Percentiles rank a stretch among this genome's conserved stretches.
These are phyloP conservation scores for Odontocerum albicorne DNA, from an alignment of 2,888 invertebrate species.

Conservation along the genomic window DNA sequence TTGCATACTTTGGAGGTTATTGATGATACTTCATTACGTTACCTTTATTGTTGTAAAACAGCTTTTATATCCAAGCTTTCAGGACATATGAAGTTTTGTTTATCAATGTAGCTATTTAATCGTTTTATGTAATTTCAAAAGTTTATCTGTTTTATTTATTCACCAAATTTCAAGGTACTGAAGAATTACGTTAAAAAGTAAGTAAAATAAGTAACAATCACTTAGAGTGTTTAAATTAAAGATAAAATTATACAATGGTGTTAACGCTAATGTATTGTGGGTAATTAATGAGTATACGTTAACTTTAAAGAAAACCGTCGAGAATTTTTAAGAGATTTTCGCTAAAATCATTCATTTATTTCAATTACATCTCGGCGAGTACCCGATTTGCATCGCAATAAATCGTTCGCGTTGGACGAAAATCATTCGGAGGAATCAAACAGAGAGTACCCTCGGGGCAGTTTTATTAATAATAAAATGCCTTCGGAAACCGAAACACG, in stretches of 20 bases:
- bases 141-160: not conserved
- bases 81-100: not conserved
- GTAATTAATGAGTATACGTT: no score
- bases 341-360: constrained; percentile 10
- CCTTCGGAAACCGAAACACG: constrained; percentile 14
- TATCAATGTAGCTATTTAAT: not conserved
- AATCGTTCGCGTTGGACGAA: constrained; percentile 13
- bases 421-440: constrained; percentile 1
- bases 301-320: no score
- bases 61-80: not conserved
- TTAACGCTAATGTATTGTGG: no score
- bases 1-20: no score
- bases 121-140: not conserved
- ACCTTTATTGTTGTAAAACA: not conserved
- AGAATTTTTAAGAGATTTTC: not conserved
- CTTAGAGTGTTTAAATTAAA: no score
- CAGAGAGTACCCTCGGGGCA: not conserved
- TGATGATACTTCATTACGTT: no score
- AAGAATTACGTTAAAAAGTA: no score
- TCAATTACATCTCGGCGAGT: constrained; percentile 14
- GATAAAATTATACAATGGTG: no score
- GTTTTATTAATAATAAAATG: constrained; percentile 11
- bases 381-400: constrained; percentile 13
- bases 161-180: not conserved
- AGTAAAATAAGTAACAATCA: no score